A percentile compares a stretch with the other conserved stretches of the same genome.
These are phyloP conservation scores for Acromyrmex heyeri DNA, from an alignment of 1,140 invertebrate species.

Conservation along the genomic window DNA sequence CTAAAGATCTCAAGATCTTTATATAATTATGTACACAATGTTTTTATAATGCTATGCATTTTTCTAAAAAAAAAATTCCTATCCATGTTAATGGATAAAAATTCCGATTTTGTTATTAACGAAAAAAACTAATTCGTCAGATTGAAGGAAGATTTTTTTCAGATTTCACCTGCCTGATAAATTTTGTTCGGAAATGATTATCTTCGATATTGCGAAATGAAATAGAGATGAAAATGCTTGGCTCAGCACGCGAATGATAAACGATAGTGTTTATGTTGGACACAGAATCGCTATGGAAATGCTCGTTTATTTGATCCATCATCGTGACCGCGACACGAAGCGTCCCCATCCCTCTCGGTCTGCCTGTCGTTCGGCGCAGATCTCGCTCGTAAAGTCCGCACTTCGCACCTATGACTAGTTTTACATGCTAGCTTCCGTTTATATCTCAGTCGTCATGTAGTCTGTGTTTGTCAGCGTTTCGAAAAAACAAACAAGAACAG, in stretches of 20 bases:
- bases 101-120: not conserved
- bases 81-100: not conserved
- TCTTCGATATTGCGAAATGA: conserved; percentile 23
- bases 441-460: conserved; percentile 36
- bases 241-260: conserved; percentile 45
- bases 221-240: conserved; percentile 52
- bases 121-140: not conserved
- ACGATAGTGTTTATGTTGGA: conserved; percentile 64
- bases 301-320: conserved; percentile 62
- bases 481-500: conserved; percentile 45
- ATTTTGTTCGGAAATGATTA: conserved; percentile 31
- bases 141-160: not conserved
- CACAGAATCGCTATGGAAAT: conserved; percentile 64
- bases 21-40: not conserved
- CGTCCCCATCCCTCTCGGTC: conserved; percentile 33
- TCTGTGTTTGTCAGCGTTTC: conserved; percentile 57
- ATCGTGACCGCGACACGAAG: conserved; percentile 59
- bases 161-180: conserved; percentile 3
- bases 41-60: not conserved
- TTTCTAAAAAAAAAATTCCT: not conserved
- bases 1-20: not conserved
- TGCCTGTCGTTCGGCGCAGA: conserved; percentile 62
- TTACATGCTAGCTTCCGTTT: conserved; percentile 54
- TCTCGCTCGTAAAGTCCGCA: conserved; percentile 62
- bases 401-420: conserved; percentile 62